phyloP scores from a whole-genome alignment of 2,888 invertebrate genomes.

The Eupeodes latifasciatus region DNA sequence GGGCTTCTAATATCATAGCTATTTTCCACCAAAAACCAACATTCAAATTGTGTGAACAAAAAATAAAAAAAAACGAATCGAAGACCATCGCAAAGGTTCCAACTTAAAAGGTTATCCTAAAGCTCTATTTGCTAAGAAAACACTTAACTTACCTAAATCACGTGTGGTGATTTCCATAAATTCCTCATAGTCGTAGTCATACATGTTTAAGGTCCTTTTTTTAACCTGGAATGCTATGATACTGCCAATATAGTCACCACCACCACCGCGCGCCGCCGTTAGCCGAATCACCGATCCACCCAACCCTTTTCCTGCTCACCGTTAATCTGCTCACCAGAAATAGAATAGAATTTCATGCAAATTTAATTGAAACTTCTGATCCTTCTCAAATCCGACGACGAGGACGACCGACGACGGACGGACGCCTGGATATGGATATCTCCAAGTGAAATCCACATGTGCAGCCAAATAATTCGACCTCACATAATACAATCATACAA shows the following conservation, averaged over 20 bases:
- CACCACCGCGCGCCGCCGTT: too few relatives aligned
- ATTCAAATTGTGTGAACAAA: background rate
- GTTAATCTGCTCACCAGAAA: conserved; percentile 10
- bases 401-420: background rate
- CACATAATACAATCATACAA: background rate
- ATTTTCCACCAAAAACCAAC: conserved; percentile 7
- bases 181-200: conserved; percentile 33
- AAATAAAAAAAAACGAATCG: background rate
- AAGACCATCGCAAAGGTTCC: conserved; percentile 1
- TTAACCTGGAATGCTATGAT: conserved; percentile 8
- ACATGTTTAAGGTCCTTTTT: conserved; percentile 30
- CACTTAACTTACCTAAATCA: conserved; percentile 74
- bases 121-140: conserved; percentile 69
- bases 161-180: conserved; percentile 75
- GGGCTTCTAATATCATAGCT: conserved; percentile 33
- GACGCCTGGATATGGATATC: conserved; percentile 48
- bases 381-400: conserved; percentile 49
- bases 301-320: background rate
- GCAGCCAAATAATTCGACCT: conserved; percentile 36
- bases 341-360: conserved; percentile 75
- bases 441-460: conserved; percentile 56
- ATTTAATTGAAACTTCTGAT: conserved; percentile 77
- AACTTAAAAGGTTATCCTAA: conserved; percentile 6
- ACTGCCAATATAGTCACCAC: conserved; percentile 52
- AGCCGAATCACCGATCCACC: background rate